Evolutionary conservation across 2,888 invertebrate genomes (phyloP), one percentile per base, ranked within the genome.

Genomic region (Diploptera punctata): DNA sequence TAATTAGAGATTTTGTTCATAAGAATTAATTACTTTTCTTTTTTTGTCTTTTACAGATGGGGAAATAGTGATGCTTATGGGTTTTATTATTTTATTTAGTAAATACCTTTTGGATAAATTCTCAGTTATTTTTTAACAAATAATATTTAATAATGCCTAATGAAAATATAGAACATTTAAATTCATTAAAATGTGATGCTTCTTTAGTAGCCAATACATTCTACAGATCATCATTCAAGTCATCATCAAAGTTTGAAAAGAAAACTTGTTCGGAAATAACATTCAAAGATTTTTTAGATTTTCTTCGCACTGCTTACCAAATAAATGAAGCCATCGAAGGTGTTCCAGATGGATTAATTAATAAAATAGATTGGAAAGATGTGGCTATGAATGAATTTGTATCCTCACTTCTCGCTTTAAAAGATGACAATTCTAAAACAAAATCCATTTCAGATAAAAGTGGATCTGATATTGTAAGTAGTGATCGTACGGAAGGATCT

Each of bases 291-390:
- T 91, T 92, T 79, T 87, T 92, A 77, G 90, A 91, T 79, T 91
- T 91, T 79, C 86, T 92, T 84, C 88, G 89, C 80, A 90, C 90
- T 7, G 91, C 91, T 0, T 92, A 91, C 81, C 90, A 91, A 83
- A 89, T 91, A 74, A 76, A 76, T 68, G 75, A 77, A 73, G 73
- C 77, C 26, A 70, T 77, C 43, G 77, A 77, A 62, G 75, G 76
- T 31, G 71, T 72, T n/a, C 62, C 72, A 19, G 67, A 70, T 54
- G 73, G 75, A 18, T 10, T 65, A 18, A 26, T 16, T 65, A 44
- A 65, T 3, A 65, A 47, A 31, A 78, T 77, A 82, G 52, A 80
- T 78, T 75, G 82, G 68, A 47, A 73, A 9, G 71, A 75, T 21
- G 73, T 74, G 71, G 73, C 74, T 16, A 75, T 72, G 44, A 77